Percentiles rank a stretch among this genome's conserved stretches.
Conservation (phyloP, 2,888 invertebrate genomes). For the Lasioglossum lativentre region DNA sequence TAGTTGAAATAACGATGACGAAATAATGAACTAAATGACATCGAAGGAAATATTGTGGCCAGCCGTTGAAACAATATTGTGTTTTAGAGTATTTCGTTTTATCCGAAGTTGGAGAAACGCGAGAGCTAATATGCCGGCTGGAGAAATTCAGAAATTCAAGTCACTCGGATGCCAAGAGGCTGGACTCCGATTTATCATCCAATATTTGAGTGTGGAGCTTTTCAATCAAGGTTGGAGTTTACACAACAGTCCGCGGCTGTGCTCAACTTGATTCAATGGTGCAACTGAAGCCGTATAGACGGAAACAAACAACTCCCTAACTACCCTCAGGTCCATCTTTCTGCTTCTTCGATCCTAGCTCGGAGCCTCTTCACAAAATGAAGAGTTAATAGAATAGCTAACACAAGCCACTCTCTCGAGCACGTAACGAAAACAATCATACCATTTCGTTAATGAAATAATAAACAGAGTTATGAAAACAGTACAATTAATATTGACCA, state of each 20-base stretch:
- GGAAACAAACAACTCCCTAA: constrained; percentile 80
- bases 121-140: constrained; percentile 36
- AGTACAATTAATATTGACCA: background rate
- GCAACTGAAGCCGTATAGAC: constrained; percentile 76
- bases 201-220: constrained; percentile 83
- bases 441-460: background rate
- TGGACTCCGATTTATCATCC: constrained; percentile 81
- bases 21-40: background rate
- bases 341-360: constrained; percentile 61
- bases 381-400: background rate
- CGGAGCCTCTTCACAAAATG: constrained; percentile 41
- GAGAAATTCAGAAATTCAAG: constrained; percentile 56
- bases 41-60: background rate
- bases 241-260: constrained; percentile 82
- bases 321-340: constrained; percentile 66
- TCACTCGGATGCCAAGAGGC: constrained; percentile 63
- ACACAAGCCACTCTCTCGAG: constrained; percentile 3
- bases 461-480: background rate
- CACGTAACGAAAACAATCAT: background rate
- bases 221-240: constrained; percentile 83
- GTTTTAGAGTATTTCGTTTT: background rate
- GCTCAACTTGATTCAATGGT: constrained; percentile 78
- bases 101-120: background rate
- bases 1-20: background rate
- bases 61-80: background rate